Conservation (phyloP, 2,888 invertebrate species). For the Papilio demoleus region DNA sequence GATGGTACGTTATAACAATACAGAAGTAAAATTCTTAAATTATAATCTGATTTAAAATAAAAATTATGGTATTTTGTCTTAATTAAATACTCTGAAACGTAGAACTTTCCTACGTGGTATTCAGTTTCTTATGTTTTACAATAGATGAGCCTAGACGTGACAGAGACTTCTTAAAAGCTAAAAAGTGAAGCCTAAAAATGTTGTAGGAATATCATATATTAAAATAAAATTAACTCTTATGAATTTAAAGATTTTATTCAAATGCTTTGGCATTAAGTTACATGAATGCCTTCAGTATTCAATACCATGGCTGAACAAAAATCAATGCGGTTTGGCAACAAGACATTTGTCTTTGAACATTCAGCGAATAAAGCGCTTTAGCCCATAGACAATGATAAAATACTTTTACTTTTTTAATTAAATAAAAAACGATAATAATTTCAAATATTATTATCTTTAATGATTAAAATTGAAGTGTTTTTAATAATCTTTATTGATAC, state of each 20-base stretch:
- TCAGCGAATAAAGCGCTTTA: conserved; percentile 61
- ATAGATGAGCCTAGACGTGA: too few relatives aligned
- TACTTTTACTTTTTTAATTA: background rate
- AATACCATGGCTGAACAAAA: conserved; percentile 64
- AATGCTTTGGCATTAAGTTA: conserved; percentile 2
- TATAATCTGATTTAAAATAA: background rate
- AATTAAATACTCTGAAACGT: background rate
- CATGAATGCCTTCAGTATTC: conserved; percentile 53
- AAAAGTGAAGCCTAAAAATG: too few relatives aligned
- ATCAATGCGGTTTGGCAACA: conserved; percentile 75
- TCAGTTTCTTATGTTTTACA: background rate
- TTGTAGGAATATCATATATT: too few relatives aligned
- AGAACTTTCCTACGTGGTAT: background rate
- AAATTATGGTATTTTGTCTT: background rate
- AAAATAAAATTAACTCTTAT: too few relatives aligned
- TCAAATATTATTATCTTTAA: too few relatives aligned
- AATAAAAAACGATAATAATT: too few relatives aligned
- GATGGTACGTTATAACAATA: background rate
- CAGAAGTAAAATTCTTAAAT: background rate
- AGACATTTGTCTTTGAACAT: conserved; percentile 42
- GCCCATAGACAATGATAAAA: conserved; percentile 6
- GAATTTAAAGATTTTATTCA: conserved; percentile 7
- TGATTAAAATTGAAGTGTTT: too few relatives aligned
- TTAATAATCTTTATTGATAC: too few relatives aligned
- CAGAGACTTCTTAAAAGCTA: too few relatives aligned